Base-by-base conservation (phyloP, 2,888 invertebrate genomes). In the Ectemnius lituratus region DNA sequence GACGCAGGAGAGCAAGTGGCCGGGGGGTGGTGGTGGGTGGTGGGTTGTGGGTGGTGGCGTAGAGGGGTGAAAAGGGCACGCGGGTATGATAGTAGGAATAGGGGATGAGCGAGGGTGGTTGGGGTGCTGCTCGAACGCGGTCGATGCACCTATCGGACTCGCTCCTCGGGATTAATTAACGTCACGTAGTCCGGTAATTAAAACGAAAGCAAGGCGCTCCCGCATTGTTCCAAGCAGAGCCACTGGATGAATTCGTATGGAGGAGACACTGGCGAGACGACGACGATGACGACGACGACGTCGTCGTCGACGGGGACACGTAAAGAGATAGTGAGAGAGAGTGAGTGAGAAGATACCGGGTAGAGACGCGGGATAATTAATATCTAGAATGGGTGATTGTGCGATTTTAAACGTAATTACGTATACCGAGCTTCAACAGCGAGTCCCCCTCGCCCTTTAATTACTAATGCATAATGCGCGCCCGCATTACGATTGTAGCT, bases 341-440 rank as follows among this genome's bases (percentile, higher is more conserved):
- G 23, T 3, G 23, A 23, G 23, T 2, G 37, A 23, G 60, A 27
- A 60, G 60, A n/a, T 14, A 13, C 27, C n/a, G 13, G 60, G 37
- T 13, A 62, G 37, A 52, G 62, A 52, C 23, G 62, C 47, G 66
- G 73, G 70, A 75, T 75, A 80, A 83, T 82, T 81, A 82, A 82
- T 83, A 83, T 83, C 73, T 62, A 64, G 81, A 81, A 80, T 78
- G 79, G 81, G 77, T 76, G 83, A 85, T 85, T 78, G 76, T 73
- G 73, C 78, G 78, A 82, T 78, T 79, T 76, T 69, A 78, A 81
- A 80, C 78, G 73, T 80, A 83, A 84, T 85, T 84, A 82, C 76
- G 75, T 74, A 49, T 37, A 66, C 67, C 75, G 68, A 67, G 63
- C 49, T 63, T 73, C 37, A 67, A 66, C 37, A 6, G 77, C 56